Conservation (phyloP, 2,113 vertebrate genomes). For the Callaeas wilsoni region DNA sequence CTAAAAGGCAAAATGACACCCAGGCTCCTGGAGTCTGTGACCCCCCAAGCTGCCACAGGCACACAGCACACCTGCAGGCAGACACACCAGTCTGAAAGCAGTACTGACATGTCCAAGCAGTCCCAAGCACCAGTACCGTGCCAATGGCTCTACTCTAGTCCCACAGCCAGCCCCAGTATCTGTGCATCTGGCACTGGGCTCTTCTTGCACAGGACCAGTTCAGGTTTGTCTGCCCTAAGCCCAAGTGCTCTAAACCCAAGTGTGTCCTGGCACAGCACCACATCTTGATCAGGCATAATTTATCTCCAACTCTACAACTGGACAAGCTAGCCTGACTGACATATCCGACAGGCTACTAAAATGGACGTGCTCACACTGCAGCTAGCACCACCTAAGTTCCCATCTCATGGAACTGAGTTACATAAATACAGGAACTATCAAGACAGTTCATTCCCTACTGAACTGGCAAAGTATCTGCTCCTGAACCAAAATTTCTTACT, state of each 20-base stretch:
- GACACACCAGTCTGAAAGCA: not conserved
- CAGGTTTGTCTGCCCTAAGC: not conserved
- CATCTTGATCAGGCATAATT: not conserved
- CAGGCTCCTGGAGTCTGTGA: not conserved
- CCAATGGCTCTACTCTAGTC: not conserved
- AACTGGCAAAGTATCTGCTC: not conserved
- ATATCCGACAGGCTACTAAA: not conserved
- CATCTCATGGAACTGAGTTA: not conserved
- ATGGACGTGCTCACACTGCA: not conserved
- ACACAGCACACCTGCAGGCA: not conserved
- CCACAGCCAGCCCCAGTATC: not conserved
- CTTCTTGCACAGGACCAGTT: no score
- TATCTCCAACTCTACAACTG: not conserved
- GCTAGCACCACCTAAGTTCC: not conserved
- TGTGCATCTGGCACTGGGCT: not conserved
- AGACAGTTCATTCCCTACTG: not conserved
- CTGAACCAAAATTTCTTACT: not conserved
- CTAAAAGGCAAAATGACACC: not conserved
- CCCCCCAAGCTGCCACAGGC: not conserved
- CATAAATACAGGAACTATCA: not conserved
- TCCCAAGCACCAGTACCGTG: not conserved
- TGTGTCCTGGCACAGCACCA: not conserved
- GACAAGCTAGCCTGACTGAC: not conserved
- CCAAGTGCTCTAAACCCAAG: not conserved
- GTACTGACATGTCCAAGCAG: fast-evolving